Evolutionary conservation across 2,797 vertebrate genomes (phyloP).

Genomic region (Labeo calbasu): DNA sequence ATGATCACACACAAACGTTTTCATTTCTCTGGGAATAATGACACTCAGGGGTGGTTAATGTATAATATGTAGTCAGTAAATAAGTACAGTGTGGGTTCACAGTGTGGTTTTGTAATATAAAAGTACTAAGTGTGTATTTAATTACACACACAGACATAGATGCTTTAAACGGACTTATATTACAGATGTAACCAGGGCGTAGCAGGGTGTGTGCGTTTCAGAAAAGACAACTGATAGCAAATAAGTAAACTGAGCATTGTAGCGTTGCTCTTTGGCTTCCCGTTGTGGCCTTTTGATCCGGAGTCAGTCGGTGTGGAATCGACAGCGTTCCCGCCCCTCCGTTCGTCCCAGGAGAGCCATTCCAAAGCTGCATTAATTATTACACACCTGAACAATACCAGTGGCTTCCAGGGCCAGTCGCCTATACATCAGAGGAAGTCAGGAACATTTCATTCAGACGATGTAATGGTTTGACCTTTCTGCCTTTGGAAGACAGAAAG

Average conservation of each 20-base stretch:
- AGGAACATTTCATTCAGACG: constrained; percentile 63
- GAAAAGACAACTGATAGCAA: not conserved
- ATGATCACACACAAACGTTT: constrained; percentile 12
- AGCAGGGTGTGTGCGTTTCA: not conserved
- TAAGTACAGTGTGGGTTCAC: constrained; percentile 26
- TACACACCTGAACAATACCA: constrained; percentile 55
- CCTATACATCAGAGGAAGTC: constrained; percentile 65
- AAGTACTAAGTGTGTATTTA: not conserved
- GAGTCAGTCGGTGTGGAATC: constrained; percentile 44
- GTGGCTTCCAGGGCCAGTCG: constrained; percentile 59
- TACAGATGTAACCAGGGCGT: not conserved
- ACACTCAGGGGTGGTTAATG: constrained; percentile 27
- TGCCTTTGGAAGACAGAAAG: constrained; percentile 50
- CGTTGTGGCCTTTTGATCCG: constrained; percentile 20
- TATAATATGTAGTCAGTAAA: constrained; percentile 45
- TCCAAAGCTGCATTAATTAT: constrained; percentile 57
- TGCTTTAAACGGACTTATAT: constrained; percentile 13
- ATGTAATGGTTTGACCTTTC: constrained; percentile 74
- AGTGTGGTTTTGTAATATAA: constrained; percentile 16
- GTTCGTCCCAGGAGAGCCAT: constrained; percentile 33
- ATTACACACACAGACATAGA: constrained; percentile 14
- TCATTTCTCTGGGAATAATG: constrained; percentile 37
- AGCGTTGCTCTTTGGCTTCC: constrained; percentile 19
- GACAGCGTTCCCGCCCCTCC: constrained; percentile 38
- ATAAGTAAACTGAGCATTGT: constrained; percentile 19